phyloP scores from a whole-genome alignment of 2,113 vertebrate species.

The Antennarius striatus region DNA sequence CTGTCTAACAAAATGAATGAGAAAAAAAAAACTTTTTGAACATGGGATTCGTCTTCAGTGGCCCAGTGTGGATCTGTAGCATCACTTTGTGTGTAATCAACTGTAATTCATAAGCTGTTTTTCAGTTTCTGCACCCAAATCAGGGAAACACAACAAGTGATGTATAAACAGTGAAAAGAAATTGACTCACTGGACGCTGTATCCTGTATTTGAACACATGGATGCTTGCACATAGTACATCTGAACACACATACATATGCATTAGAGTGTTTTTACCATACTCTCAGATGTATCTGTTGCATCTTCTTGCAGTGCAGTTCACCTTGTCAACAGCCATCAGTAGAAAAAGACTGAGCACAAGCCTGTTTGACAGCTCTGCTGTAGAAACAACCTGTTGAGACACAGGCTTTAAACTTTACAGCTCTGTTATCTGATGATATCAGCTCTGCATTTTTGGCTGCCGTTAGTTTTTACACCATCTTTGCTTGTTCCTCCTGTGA shows the following conservation, averaged over 20 bases:
- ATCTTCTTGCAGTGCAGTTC: constrained; percentile 13
- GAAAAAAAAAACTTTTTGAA: not conserved
- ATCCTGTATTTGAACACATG: not conserved
- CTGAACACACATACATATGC: constrained; percentile 8
- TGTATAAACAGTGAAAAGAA: constrained; percentile 26
- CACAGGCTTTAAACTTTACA: constrained; percentile 14
- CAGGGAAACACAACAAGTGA: constrained; percentile 13
- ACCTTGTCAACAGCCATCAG: constrained; percentile 42
- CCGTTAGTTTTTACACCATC: too few relatives aligned
- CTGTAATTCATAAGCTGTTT: not conserved
- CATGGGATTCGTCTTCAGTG: not conserved
- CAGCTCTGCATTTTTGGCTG: too few relatives aligned
- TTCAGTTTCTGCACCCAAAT: not conserved
- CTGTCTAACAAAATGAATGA: too few relatives aligned
- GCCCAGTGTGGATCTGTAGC: not conserved
- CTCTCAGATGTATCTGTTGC: not conserved
- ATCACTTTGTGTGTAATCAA: constrained; percentile 6
- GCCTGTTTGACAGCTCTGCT: constrained; percentile 23
- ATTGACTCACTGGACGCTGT: too few relatives aligned
- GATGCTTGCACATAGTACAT: constrained; percentile 7
- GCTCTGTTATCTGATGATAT: constrained; percentile 11
- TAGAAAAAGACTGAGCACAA: constrained; percentile 35
- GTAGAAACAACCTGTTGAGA: constrained; percentile 41
- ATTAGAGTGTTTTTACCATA: not conserved
- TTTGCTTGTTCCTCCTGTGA: too few relatives aligned